Percentiles rank a stretch among this genome's conserved stretches.
Conservation (phyloP, 1,140 invertebrate genomes). For the Leptopilina boulardi region DNA sequence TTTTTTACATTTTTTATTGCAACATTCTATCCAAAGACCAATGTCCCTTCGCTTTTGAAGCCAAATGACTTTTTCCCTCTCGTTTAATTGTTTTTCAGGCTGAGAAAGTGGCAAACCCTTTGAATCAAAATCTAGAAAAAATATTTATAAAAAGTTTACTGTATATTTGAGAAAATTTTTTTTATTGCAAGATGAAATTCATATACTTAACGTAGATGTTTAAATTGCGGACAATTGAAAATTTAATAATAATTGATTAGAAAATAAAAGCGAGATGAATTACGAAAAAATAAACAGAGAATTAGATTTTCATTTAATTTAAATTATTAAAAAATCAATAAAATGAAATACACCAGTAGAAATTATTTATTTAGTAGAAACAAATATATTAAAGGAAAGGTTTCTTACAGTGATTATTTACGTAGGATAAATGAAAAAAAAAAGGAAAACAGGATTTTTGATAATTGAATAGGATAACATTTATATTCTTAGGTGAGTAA, state of each 20-base stretch:
- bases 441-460: constrained; percentile 10
- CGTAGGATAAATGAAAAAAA: no score
- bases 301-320: no score
- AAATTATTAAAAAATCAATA: not conserved
- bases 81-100: not conserved
- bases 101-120: constrained; percentile 9
- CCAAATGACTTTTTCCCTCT: constrained; percentile 61
- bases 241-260: not conserved
- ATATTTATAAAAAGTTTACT: not conserved
- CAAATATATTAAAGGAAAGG: constrained; percentile 1
- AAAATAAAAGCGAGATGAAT: not conserved
- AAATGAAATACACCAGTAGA: not conserved
- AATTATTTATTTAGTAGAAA: constrained; percentile 4
- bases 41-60: constrained; percentile 73
- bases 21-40: constrained; percentile 80
- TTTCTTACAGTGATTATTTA: constrained; percentile 17
- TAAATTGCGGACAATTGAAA: no score
- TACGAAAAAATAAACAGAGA: not conserved
- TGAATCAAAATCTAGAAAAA: not conserved
- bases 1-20: constrained; percentile 75
- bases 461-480: not conserved
- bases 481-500: constrained; percentile 58
- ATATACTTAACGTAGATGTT: no score
- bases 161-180: no score
- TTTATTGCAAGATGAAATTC: no score